Conservation (phyloP, 2,888 invertebrate genomes). For the Apotomis capreana region DNA sequence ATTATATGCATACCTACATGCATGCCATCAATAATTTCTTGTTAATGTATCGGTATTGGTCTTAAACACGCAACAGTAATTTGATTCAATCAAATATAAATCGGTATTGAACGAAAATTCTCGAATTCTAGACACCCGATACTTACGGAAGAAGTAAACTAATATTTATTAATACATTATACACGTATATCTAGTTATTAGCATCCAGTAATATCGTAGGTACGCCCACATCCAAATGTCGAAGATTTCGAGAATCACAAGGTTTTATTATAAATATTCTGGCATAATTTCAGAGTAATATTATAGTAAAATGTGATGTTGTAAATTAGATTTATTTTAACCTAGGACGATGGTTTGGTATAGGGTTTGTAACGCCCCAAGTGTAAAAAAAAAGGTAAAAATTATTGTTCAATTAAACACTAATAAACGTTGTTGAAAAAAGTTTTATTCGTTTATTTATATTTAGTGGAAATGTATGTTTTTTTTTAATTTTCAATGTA, state of each 20-base stretch:
- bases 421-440: constrained; percentile 56
- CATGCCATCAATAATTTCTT: neutral
- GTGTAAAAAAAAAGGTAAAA: constrained; percentile 49
- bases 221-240: constrained; percentile 13
- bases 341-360: constrained; percentile 59
- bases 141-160: neutral
- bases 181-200: neutral
- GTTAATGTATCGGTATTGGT: neutral
- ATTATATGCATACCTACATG: constrained; percentile 1
- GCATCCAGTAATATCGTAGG: constrained; percentile 2
- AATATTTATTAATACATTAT: neutral
- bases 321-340: constrained; percentile 47
- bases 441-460: constrained; percentile 34
- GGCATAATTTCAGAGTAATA: constrained; percentile 24
- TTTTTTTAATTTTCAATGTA: no score
- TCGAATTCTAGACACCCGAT: constrained; percentile 10
- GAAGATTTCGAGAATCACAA: constrained; percentile 11
- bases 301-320: constrained; percentile 36
- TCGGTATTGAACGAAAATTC: neutral
- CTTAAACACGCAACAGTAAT: constrained; percentile 17
- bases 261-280: constrained; percentile 8
- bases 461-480: neutral
- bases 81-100: constrained; percentile 14
- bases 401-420: constrained; percentile 59
- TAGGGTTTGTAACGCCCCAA: constrained; percentile 50